Base-by-base conservation (phyloP, 2,888 invertebrate species). In the Baccha elongata region DNA sequence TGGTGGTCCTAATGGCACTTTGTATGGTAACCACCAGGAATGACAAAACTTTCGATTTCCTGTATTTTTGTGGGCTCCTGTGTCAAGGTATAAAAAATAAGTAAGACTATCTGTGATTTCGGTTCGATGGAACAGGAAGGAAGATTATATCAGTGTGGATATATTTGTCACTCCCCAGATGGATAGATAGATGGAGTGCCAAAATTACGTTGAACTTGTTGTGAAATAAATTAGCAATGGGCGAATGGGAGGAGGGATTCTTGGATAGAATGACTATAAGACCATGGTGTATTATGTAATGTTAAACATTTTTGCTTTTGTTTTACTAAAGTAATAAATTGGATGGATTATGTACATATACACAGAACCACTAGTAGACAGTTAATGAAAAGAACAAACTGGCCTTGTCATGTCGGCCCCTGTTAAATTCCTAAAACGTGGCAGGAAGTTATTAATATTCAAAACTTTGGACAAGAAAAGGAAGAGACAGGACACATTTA, bases 41-140 rank as follows among this genome's bases (percentile, higher is more conserved):
- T 81, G 64, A 17, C 58, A 75, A 81, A 81, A 74, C 76, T 75
- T 81, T 69, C 35, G n/a, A 44, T 53, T 64, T 64, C 42, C 53
- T 64, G 40, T 52, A 32, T 37, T 53, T 64, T 35, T 58, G 37
- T 17, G 42, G 15, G 40, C 23, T 55, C 42, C 35, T 58, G 48
- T 29, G 37, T 11, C 37, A 32, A 21, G 17, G 46, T 42, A n/a
- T 32, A 64, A 58, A 64, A 69, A 69, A 67, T 32, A n/a, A 40
- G 53, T 26, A 52, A 8, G 65, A 13, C 7, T 44, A 58, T 35
- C 69, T 65, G 69, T 75, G 80, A 81, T 81, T 81, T 71, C 42
- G n/a, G 40, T 8, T 21, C 29, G 5, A 8, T 17, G 44, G 10
- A 21, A 11, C 11, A 58, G 21, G 42, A 58, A 29, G 21, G 42